Evolutionary conservation across 2,797 vertebrate species (phyloP), one percentile per base, ranked within the genome.

Genomic region (Spheniscus humboldti): DNA sequence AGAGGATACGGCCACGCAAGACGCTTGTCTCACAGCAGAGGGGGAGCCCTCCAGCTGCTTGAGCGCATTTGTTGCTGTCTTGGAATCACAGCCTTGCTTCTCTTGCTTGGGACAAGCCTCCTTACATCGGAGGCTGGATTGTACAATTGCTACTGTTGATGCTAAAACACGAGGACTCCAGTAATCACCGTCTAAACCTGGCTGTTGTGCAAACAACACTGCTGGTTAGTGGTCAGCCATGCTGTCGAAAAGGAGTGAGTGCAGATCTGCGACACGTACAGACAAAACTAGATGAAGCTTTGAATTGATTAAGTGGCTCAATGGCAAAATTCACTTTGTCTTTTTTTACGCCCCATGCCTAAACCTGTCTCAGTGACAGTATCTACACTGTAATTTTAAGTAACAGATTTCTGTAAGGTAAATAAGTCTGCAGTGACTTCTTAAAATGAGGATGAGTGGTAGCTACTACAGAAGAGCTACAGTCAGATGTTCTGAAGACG

Each of bases 211-310:
- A 74, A 39, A 52, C 39, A 74, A 2, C 7, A 8, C 22, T 12
- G 13, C 27, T 91, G 47, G 19, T 66, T 66, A 74, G 77, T 0
- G 0, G 77, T 52, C 10, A 5, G 66, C 43, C 0, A 0, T 28
- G 22, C 50, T 41, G 3, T 20, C 1, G 0, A 1, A 57, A 64
- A 68, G 41, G 31, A 9, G 2, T 23, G 12, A 35, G 15, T 55
- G 22, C 9, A 35, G 48, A 56, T n/a, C 20, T 59, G 50, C 62
- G 48, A 25, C 4, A 43, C 0, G 0, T 22, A 53, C 6, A 12
- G 41, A 24, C 7, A 43, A 28, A 88, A 63, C 0, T 2, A 55
- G 33, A 7, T 35, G 13, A 66, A 82, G 33, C 11, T 89, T 74
- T 71, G 30, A 75, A 60, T 2, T 31, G 25, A 69, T 39, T 25